These are phyloP conservation scores for Sinopyrophorus schimmeli DNA, from an alignment of 2,888 invertebrate species.

Conservation along the genomic window DNA sequence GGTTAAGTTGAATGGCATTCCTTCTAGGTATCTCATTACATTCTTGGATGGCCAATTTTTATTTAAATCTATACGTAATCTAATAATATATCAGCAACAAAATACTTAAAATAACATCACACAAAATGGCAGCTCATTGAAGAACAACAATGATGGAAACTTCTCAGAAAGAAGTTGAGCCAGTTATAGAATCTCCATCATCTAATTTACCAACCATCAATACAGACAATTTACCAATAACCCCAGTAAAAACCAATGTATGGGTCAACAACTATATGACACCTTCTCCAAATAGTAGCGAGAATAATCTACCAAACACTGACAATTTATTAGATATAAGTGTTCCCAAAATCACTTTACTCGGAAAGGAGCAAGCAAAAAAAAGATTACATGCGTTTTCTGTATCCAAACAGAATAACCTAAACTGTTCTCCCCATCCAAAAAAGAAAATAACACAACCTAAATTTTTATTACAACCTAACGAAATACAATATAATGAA, in stretches of 20 bases:
- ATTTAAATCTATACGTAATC: too few species aligned
- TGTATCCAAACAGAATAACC: constrained; percentile 32
- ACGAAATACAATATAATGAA: constrained; percentile 31
- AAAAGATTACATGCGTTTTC: constrained; percentile 50
- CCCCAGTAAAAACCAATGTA: constrained; percentile 7
- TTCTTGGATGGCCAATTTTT: too few species aligned
- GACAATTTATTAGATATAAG: constrained; percentile 30
- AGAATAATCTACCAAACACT: constrained; percentile 21
- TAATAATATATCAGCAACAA: too few species aligned
- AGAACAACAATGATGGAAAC: too few species aligned
- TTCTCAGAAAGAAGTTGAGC: too few species aligned
- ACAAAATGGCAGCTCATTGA: too few species aligned
- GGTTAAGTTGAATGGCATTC: too few species aligned
- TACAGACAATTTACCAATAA: constrained; percentile 15
- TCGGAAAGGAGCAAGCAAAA: constrained; percentile 46
- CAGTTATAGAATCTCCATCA: too few species aligned
- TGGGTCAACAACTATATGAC: not conserved
- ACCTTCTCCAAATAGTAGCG: not conserved
- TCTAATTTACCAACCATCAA: constrained; percentile 3
- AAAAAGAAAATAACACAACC: constrained; percentile 27
- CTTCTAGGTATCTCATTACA: too few species aligned
- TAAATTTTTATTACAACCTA: constrained; percentile 20
- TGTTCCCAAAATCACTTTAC: constrained; percentile 33
- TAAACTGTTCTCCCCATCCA: constrained; percentile 21
- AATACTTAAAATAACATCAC: too few species aligned